phyloP scores from a whole-genome alignment of 2,888 invertebrate genomes.

The Nomada fucata region DNA sequence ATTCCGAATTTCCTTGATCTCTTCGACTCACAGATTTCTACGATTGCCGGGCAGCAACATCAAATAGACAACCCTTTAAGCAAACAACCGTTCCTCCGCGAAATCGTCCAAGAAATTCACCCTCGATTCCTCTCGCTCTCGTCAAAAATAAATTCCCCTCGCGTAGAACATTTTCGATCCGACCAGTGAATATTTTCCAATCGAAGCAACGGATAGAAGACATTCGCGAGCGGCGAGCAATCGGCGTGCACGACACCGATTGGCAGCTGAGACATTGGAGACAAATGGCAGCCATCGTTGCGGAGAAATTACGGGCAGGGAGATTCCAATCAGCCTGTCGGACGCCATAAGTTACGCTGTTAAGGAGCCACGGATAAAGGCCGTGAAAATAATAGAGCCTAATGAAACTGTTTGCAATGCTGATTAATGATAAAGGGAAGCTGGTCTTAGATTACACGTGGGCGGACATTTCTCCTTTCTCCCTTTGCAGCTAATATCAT shows the following conservation, averaged over 20 bases:
- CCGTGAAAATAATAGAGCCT: slow-evolving; percentile 57
- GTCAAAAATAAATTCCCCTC: neutral
- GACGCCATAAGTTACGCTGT: slow-evolving; percentile 69
- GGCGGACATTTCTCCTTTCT: slow-evolving; percentile 30
- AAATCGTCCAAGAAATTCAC: no score
- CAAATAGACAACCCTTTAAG: no score
- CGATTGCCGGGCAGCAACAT: no score
- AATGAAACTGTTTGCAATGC: slow-evolving; percentile 73
- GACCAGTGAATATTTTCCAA: neutral
- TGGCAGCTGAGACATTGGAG: slow-evolving; percentile 54
- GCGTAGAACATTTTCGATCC: neutral
- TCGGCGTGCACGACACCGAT: slow-evolving; percentile 38
- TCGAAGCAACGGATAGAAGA: neutral
- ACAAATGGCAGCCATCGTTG: slow-evolving; percentile 44
- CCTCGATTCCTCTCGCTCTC: no score
- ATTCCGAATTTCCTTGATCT: no score
- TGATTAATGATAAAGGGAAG: slow-evolving; percentile 70
- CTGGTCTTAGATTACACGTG: slow-evolving; percentile 61
- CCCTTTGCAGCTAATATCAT: slow-evolving; percentile 14
- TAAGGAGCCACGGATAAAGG: slow-evolving; percentile 50
- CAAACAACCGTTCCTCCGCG: no score
- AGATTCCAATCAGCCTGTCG: slow-evolving; percentile 65
- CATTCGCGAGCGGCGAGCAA: slow-evolving; percentile 10
- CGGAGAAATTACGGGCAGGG: slow-evolving; percentile 44
- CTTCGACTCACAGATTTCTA: no score